Base-by-base conservation (phyloP, 2,888 invertebrate species). In the Ephialtes manifestator region DNA sequence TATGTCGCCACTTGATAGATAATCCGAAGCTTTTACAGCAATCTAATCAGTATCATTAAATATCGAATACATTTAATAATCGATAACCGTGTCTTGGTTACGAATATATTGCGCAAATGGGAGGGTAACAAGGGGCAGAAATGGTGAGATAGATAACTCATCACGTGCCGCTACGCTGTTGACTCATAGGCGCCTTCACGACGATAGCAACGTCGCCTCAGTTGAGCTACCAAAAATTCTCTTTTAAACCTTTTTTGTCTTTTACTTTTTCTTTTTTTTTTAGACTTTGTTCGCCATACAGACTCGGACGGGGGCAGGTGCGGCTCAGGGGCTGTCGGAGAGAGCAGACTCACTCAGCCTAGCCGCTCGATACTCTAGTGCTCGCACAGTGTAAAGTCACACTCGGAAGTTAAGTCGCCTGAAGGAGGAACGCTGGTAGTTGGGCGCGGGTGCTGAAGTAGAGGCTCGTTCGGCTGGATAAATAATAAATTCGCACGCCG, bases 11-110 rank as follows among this genome's bases (percentile, higher is more conserved):
- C 93, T 93, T 86, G 86, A 93, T 79, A 85, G 91, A 92, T 93
- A 92, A 93, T 91, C 90, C 87, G 89, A 89, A 88, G 90, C 92
- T 93, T 93, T 93, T 92, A 92, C 89, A 87, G 80, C 89, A 93
- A 93, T 93, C 93, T 93, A 93, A 93, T 93, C 93, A 88, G 89
- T 87, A 89, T 93, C 90, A 91, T 90, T 92, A 90, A 93, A 93
- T 92, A 91, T 89, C 88, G 87, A 90, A 92, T 92, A 90, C 90
- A 90, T 92, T 90, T 90, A 90, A 90, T 89, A 90, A 90, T 90
- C 89, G 90, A 93, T 91, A 90, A 48, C 65, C 65, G 75, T 81
- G 55, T 71, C 68, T 68, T 70, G 81, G 74, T 55, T 68, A 70
- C 84, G 84, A 78, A 46, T 35, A 60, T 43, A 48, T 48, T 35